A percentile compares a stretch with the other conserved stretches of the same genome.
These are phyloP conservation scores for Machaerirhynchus nigripectus DNA, from an alignment of 2,113 vertebrate genomes.

Conservation along the genomic window DNA sequence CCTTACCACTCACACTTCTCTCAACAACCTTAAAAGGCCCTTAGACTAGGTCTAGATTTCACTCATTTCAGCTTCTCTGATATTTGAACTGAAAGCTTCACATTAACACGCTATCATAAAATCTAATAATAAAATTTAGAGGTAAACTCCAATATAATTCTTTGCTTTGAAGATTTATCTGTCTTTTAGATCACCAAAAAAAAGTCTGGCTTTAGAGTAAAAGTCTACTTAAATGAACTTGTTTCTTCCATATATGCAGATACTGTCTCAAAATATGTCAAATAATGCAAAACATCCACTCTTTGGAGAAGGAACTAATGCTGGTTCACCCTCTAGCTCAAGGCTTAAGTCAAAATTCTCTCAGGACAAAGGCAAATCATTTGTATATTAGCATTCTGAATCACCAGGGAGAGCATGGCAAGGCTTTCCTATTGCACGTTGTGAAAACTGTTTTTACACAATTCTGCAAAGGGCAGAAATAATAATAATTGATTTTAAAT, in stretches of 20 bases:
- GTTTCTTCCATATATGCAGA: background rate
- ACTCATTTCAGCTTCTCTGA: background rate
- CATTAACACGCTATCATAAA: background rate
- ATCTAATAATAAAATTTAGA: background rate
- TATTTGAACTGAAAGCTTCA: background rate
- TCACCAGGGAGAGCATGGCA: background rate
- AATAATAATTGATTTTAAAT: background rate
- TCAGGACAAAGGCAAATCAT: background rate
- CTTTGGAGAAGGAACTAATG: background rate
- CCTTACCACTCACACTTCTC: background rate
- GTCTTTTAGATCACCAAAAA: background rate
- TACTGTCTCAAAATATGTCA: background rate
- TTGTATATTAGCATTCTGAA: background rate
- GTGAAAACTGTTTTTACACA: slow-evolving; percentile 22
- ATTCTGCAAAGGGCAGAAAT: slow-evolving; percentile 35
- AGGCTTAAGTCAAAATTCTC: background rate
- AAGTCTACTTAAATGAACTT: background rate
- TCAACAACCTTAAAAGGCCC: background rate
- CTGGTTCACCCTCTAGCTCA: background rate
- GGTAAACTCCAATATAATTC: background rate
- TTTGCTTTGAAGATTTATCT: background rate
- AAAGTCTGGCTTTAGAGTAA: background rate
- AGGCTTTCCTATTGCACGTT: background rate
- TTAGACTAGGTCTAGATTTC: background rate
- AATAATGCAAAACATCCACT: background rate